Evolutionary conservation across 2,113 vertebrate species (phyloP).

Genomic region (Apodemus sylvaticus): DNA sequence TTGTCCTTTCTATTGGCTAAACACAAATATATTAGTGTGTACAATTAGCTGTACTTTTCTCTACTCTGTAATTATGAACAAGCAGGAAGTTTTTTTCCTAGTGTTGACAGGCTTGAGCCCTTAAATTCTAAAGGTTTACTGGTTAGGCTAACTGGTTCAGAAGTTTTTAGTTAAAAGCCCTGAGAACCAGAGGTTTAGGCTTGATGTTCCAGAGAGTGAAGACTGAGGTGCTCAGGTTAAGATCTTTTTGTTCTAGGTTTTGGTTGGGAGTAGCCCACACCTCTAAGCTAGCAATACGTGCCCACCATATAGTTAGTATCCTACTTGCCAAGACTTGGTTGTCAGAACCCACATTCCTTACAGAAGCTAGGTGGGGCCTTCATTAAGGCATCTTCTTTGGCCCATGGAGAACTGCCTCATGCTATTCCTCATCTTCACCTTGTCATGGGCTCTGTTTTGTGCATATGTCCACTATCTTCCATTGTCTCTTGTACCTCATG

Average conservation of each 20-base stretch:
- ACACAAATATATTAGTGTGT: background rate
- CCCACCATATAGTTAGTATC: background rate
- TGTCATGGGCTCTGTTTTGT: background rate
- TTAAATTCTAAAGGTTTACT: background rate
- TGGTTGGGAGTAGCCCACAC: background rate
- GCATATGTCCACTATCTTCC: background rate
- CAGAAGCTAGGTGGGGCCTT: background rate
- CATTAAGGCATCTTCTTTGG: background rate
- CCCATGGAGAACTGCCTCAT: too few species aligned
- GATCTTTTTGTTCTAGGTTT: background rate
- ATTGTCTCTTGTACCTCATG: background rate
- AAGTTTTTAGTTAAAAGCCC: background rate
- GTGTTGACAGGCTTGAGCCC: background rate
- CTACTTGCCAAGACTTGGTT: background rate
- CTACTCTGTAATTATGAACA: background rate
- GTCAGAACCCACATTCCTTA: background rate
- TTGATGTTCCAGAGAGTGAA: background rate
- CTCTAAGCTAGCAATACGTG: background rate
- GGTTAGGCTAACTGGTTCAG: background rate
- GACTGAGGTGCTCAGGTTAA: background rate
- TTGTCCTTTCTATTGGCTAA: conserved; percentile 31
- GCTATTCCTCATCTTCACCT: background rate
- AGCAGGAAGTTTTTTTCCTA: background rate
- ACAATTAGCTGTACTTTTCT: background rate
- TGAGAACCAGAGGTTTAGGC: background rate